These are phyloP conservation scores for Hyles lineata DNA, from an alignment of 2,888 invertebrate species.

Conservation along the genomic window DNA sequence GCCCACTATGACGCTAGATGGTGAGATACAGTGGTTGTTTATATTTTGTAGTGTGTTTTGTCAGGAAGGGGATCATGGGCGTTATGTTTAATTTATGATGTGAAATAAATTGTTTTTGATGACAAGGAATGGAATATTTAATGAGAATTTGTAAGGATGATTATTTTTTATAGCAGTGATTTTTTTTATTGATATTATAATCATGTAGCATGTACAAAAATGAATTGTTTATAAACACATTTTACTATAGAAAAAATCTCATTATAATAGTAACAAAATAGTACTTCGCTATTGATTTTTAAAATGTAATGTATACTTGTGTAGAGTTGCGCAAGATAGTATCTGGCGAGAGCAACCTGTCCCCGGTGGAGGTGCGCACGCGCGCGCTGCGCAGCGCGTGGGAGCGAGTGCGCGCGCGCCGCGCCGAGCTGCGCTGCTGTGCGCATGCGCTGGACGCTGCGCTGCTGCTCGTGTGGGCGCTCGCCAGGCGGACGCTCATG, in stretches of 20 bases:
- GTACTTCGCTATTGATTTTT: neutral
- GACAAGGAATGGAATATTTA: no score
- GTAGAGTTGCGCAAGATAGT: conserved; percentile 25
- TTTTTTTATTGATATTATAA: no score
- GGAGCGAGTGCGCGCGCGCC: conserved; percentile 54
- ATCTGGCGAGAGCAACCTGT: conserved; percentile 29
- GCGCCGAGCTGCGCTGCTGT: conserved; percentile 85
- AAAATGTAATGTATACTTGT: neutral
- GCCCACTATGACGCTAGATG: conserved; percentile 66
- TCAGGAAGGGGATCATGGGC: neutral
- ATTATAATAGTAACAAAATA: no score
- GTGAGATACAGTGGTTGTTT: conserved; percentile 45
- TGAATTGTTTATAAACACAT: no score
- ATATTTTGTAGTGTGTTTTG: neutral
- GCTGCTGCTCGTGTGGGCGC: conserved; percentile 91
- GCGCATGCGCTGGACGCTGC: conserved; percentile 89
- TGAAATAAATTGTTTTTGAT: no score
- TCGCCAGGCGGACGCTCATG: conserved; percentile 89
- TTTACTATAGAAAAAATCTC: no score
- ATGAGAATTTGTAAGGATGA: no score
- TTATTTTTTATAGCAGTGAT: no score
- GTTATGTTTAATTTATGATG: neutral
- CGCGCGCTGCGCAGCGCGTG: conserved; percentile 47
- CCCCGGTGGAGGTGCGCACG: conserved; percentile 59
- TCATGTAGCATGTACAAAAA: no score